Base-by-base conservation (phyloP, 1,140 invertebrate species). In the Dermatophagoides farinae region DNA sequence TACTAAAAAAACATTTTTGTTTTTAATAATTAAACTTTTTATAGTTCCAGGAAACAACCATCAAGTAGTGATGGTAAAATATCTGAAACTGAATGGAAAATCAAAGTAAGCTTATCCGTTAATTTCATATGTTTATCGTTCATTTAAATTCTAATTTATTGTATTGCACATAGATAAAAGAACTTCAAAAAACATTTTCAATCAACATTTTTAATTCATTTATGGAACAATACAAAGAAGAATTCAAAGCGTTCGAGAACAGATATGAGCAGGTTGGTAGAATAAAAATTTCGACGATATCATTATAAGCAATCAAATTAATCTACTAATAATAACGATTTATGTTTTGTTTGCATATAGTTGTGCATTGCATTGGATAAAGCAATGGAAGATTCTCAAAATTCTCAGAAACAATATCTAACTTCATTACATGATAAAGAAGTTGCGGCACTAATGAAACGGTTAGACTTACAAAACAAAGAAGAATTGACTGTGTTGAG, bases 401-500 rank as follows among this genome's bases (percentile, higher is more conserved):
- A 78, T 14, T 79, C 79, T 60, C 88, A 92, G 72, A 71, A 84
- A 67, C 87, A 89, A 69, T 75, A 64, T 43, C 64, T 76, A 10
- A 67, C 70, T 20, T 68, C 67, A 61, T 66, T 73, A 18, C 71
- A 74, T 65, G 71, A 72, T 61, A 68, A 66, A 49, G 74, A 74
- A 58, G 73, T 73, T 6, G 80, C 79, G 40, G 86, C 88, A 64
- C 79, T 91, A 16, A 86, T 88, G 78, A 82, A 85, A 67, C 80
- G 81, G 68, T 73, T 92, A 62, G 83, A 90, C 63, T 79, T 81
- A 23, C 80, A 81, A 62, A 81, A 84, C 59, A 81, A 86, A 64
- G 84, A 86, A 54, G 87, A 93, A 69, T 85, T 91, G 44, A 89
- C 89, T 70, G 78, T 77, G 38, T 72, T 88, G 52, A 78, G 81